Evolutionary conservation across 2,797 vertebrate genomes (phyloP), one percentile per base, ranked within the genome.

Genomic region (Halcyon leucocephala): DNA sequence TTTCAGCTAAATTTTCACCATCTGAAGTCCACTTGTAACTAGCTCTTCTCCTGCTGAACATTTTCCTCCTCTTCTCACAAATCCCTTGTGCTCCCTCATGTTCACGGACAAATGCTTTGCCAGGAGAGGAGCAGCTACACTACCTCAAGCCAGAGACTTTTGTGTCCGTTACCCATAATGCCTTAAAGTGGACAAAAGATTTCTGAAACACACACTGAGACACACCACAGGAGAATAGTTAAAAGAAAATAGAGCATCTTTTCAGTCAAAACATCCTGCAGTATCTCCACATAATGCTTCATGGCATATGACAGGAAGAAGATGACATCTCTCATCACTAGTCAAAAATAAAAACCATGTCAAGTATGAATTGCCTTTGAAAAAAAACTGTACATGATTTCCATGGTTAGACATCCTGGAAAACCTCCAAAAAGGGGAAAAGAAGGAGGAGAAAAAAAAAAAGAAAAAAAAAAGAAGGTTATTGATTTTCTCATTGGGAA

Each of bases 271-370:
- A 94, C 61, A 80, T 88, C 82, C 93, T 86, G 55, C 13, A 4
- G 85, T 88, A 79, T 96, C 88, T 96, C 87, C 79, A 69, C 94
- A 83, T 66, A 89, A 93, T 91, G 91, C 83, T 95, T 97, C 94
- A 52, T 92, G 97, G 95, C 95, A 94, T 95, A 82, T 92, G 95
- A 96, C 96, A 94, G 92, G 94, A 91, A 95, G 90, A 91, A 95
- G 94, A 93, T 79, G 95, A 86, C 93, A 90, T 95, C 89, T 97
- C 97, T 97, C 87, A 93, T 86, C 92, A 95, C 84, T 67, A 94
- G 95, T 97, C 94, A 96, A 95, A 97, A 97, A 93, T 94, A 89
- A 97, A 97, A 97, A 85, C 66, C 89, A 69, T 76, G 93, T 95
- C 90, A 97, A 95, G 67, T 82, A 90, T 90, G 93, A 97, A 95